Percentiles rank a stretch among this genome's conserved stretches.
These are phyloP conservation scores for Bilobella aurantiaca DNA, from an alignment of 1,140 invertebrate genomes.

Conservation along the genomic window DNA sequence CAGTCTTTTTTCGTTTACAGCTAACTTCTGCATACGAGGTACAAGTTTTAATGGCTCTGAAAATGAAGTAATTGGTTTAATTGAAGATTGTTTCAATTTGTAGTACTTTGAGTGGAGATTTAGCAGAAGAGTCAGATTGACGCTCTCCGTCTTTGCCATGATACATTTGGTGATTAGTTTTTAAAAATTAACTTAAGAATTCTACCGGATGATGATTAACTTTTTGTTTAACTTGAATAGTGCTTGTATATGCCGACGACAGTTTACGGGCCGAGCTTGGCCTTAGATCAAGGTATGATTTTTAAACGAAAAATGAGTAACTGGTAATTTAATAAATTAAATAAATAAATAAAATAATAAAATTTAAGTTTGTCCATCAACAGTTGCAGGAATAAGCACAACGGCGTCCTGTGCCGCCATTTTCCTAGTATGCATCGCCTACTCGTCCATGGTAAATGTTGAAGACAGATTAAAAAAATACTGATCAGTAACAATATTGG, in stretches of 20 bases:
- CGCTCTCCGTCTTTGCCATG: constrained; percentile 9
- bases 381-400: constrained; percentile 65
- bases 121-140: neutral
- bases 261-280: constrained; percentile 5
- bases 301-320: too few relatives aligned
- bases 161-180: neutral
- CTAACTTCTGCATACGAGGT: constrained; percentile 74
- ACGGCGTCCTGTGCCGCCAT: constrained; percentile 70
- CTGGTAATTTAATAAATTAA: too few relatives aligned
- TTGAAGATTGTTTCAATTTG: neutral
- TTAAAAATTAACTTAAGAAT: too few relatives aligned
- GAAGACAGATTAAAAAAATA: neutral
- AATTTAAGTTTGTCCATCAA: neutral
- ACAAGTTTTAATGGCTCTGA: constrained; percentile 39
- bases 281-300: neutral
- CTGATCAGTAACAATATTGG: neutral
- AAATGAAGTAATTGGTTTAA: constrained; percentile 47
- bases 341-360: neutral
- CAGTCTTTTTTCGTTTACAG: constrained; percentile 45
- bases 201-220: too few relatives aligned
- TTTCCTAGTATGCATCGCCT: constrained; percentile 83
- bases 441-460: constrained; percentile 62
- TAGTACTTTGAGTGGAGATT: constrained; percentile 18
- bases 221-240: neutral
- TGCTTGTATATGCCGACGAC: constrained; percentile 9